These are phyloP conservation scores for Anoplius nigerrimus DNA, from an alignment of 2,888 invertebrate species.

Conservation along the genomic window DNA sequence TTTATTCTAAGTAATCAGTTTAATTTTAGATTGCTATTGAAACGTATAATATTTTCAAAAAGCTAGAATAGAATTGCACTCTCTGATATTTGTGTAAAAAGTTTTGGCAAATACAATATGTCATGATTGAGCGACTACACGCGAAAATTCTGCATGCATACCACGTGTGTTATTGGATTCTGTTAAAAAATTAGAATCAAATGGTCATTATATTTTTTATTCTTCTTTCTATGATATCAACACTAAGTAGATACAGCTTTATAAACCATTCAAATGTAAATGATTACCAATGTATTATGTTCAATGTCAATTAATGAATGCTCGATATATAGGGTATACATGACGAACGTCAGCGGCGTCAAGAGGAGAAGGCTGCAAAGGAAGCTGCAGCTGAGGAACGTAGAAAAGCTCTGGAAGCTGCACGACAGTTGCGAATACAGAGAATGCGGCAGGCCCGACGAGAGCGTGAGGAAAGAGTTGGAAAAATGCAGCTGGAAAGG, in stretches of 20 bases:
- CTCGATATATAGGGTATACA: conserved; percentile 80
- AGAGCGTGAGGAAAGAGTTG: conserved; percentile 89
- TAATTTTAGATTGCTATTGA: neutral
- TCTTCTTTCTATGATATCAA: too few relatives aligned
- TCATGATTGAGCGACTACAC: too few relatives aligned
- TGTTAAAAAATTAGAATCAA: too few relatives aligned
- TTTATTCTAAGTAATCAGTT: neutral
- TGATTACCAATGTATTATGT: neutral
- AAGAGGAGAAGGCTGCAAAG: conserved; percentile 96
- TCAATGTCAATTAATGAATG: too few relatives aligned
- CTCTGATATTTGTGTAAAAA: too few relatives aligned
- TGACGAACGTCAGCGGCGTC: conserved; percentile 86
- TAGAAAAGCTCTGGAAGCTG: conserved; percentile 88
- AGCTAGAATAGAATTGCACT: too few relatives aligned
- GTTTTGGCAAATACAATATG: too few relatives aligned
- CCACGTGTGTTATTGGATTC: too few relatives aligned
- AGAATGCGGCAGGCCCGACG: conserved; percentile 87
- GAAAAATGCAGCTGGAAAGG: conserved; percentile 85
- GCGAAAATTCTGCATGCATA: too few relatives aligned
- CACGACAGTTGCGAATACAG: conserved; percentile 85
- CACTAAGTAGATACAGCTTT: too few relatives aligned
- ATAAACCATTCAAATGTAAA: neutral
- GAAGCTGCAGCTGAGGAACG: conserved; percentile 96
- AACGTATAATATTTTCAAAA: neutral
- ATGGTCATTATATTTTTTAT: too few relatives aligned